These are phyloP conservation scores for Corythucha ciliata DNA, from an alignment of 2,888 invertebrate species.

Conservation along the genomic window DNA sequence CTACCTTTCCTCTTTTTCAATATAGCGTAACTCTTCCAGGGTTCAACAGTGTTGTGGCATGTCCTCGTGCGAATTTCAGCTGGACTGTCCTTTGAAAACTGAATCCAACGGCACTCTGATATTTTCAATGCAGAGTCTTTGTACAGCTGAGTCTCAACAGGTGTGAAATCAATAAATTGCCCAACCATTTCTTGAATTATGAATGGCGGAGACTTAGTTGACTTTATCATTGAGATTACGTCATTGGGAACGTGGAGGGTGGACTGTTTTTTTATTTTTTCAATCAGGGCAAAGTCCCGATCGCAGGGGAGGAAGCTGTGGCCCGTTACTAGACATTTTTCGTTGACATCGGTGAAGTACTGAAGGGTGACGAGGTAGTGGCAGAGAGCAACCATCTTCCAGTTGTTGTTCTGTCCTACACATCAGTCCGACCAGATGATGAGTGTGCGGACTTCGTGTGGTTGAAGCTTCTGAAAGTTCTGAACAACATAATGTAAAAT, in stretches of 20 bases:
- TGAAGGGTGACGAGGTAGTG: constrained; percentile 3
- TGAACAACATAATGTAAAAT: constrained; percentile 25
- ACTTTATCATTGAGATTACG: constrained; percentile 14
- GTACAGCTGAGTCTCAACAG: constrained; percentile 2
- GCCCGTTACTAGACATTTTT: constrained; percentile 31
- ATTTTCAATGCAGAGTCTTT: constrained; percentile 5
- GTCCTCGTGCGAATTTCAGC: background rate
- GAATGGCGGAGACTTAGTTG: background rate
- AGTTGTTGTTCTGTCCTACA: constrained; percentile 33
- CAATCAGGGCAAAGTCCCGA: constrained; percentile 31
- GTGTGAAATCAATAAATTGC: constrained; percentile 1
- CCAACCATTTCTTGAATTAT: constrained; percentile 4
- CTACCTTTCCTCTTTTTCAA: background rate
- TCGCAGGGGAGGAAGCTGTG: constrained; percentile 33
- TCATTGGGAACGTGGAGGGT: constrained; percentile 22
- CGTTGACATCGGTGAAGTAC: constrained; percentile 31
- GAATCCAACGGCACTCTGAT: constrained; percentile 3
- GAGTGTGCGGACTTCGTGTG: constrained; percentile 24
- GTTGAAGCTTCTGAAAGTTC: constrained; percentile 21
- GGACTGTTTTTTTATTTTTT: constrained; percentile 25
- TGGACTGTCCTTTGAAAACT: constrained; percentile 5
- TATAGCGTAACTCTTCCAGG: background rate
- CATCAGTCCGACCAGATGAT: constrained; percentile 33
- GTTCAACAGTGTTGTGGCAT: constrained; percentile 4
- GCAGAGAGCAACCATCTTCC: constrained; percentile 25